Conservation (phyloP, 2,888 invertebrate genomes). For the Scotopteryx bipunctaria region DNA sequence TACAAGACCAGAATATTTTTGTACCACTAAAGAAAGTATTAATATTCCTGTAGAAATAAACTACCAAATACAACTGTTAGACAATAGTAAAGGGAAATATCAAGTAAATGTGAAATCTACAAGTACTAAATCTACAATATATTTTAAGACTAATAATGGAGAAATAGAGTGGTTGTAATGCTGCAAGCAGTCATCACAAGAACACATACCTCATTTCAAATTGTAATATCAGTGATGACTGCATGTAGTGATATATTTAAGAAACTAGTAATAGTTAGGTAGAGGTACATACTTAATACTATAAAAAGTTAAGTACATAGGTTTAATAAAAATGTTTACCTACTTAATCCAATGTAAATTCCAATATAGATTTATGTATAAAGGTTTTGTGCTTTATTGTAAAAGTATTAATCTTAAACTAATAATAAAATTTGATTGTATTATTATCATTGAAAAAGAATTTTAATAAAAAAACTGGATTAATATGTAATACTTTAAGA, state of each 20-base stretch:
- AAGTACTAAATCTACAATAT: slow-evolving; percentile 38
- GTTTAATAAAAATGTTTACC: too few species aligned
- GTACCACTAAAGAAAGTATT: slow-evolving; percentile 60
- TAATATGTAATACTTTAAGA: slow-evolving; percentile 41
- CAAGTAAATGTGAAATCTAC: slow-evolving; percentile 45
- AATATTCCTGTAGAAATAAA: slow-evolving; percentile 59
- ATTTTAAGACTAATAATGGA: slow-evolving; percentile 43
- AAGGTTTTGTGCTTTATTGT: background rate
- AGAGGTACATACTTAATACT: background rate
- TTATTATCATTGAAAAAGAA: background rate
- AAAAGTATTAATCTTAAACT: background rate
- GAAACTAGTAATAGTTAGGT: background rate
- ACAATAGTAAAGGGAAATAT: slow-evolving; percentile 29
- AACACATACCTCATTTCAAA: background rate
- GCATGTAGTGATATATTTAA: background rate
- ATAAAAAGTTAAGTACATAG: slow-evolving; percentile 1
- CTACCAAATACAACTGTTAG: slow-evolving; percentile 62
- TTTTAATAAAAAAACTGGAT: background rate
- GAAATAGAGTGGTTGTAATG: slow-evolving; percentile 39
- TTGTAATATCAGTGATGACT: background rate
- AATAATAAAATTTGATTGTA: background rate
- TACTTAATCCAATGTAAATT: too few species aligned
- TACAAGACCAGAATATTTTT: slow-evolving; percentile 79
- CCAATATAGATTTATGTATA: too few species aligned
- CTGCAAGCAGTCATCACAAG: background rate